Evolutionary conservation across 2,888 invertebrate genomes (phyloP), one percentile per base, ranked within the genome.

Genomic region (Coleophora flavipennella): DNA sequence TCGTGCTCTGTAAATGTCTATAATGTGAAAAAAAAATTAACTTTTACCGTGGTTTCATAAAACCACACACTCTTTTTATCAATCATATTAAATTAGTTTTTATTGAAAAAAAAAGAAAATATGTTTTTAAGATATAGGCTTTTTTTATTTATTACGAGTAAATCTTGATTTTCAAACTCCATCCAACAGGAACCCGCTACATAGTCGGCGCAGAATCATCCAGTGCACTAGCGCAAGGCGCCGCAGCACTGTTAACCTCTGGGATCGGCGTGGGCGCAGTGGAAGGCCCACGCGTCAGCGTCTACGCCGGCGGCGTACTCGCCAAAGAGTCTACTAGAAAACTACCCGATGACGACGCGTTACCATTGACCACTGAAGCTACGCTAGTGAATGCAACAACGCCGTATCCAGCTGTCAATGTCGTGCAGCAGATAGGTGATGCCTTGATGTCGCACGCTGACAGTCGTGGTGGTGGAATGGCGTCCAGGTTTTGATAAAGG

Each of bases 401-500:
- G 49, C 88, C 88, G 1, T 87, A 86, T 55, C 71, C 83, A 39
- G 90, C 91, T 47, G 86, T 89, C 41, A 92, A 92, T 77, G 80
- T 90, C 40, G 88, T 92, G 42, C 87, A 87, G 56, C 91, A 91
- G 75, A 59, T 73, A 14, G 87, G 78, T 42, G 91, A 92, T 70
- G 80, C 75, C 41, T 80, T 91, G 44, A 77, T 81, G 45, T 90
- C 91, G 43, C 90, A 91, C 70, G 90, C 92, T 3, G 92, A 92
- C 69, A 90, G 90, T 53, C 85, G 92, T 61, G 91, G 91, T 43
- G 90, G 88, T 11, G 92, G 92, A 1, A 79, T 89, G 49, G 87
- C 91, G 34, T 89, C 88, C 40, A 81, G 90, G 55, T 91, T 89
- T 67, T 87, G 62, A 74, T 4, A 14, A 14, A 20, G n/a, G n/a